Evolutionary conservation across 1,140 invertebrate genomes (phyloP).

Genomic region (Pseudachorutes palmiensis): DNA sequence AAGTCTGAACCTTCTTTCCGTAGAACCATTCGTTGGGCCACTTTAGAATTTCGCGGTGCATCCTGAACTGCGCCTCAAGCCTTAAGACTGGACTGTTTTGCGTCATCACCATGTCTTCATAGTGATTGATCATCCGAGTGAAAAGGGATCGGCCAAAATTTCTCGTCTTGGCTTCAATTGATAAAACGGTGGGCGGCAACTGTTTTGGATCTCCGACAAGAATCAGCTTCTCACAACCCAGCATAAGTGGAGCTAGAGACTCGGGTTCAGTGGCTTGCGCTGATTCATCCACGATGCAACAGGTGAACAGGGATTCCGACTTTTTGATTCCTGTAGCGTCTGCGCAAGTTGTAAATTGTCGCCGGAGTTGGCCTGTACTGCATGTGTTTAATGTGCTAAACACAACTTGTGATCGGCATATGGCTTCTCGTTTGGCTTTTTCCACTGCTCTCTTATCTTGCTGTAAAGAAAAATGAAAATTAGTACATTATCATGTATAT

Average conservation of each 20-base stretch:
- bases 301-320: conserved; percentile 50
- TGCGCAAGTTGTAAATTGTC: background rate
- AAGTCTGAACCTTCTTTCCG: background rate
- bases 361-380: background rate
- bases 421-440: background rate
- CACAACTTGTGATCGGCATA: conserved; percentile 13
- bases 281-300: conserved; percentile 87
- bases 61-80: conserved; percentile 73
- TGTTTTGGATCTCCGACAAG: conserved; percentile 84
- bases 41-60: conserved; percentile 66
- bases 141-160: conserved; percentile 58
- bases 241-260: conserved; percentile 65
- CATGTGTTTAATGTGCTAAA: conserved; percentile 25
- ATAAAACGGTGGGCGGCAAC: conserved; percentile 70
- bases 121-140: conserved; percentile 50
- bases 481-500: background rate
- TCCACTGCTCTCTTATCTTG: background rate
- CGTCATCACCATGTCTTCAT: conserved; percentile 39
- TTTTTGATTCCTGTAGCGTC: background rate
- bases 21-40: conserved; percentile 56
- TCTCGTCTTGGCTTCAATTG: conserved; percentile 52
- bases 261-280: conserved; percentile 77
- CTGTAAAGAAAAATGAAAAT: background rate
- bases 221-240: conserved; percentile 62
- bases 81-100: conserved; percentile 47